Conservation (phyloP, 2,888 invertebrate genomes). For the Phortica magna region DNA sequence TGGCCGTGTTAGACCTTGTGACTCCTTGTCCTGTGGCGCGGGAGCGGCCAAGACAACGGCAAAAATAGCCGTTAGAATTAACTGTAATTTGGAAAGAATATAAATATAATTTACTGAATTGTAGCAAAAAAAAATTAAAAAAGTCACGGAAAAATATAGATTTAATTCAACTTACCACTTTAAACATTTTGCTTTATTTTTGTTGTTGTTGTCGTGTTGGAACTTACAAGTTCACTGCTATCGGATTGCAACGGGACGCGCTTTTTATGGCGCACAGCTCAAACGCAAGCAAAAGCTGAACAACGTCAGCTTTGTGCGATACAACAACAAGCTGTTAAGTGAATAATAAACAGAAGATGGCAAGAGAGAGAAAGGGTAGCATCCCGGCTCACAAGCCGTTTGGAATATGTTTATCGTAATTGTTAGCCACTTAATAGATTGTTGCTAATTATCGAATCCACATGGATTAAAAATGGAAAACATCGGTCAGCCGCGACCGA, state of each 20-base stretch:
- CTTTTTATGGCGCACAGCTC: constrained; percentile 51
- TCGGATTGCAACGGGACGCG: constrained; percentile 16
- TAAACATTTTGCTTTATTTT: constrained; percentile 30
- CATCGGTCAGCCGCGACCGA: neutral
- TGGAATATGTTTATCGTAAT: constrained; percentile 47
- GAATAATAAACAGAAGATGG: constrained; percentile 2
- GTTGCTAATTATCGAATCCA: constrained; percentile 62
- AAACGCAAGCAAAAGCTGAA: neutral
- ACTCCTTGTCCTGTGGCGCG: constrained; percentile 42
- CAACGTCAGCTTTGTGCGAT: constrained; percentile 26
- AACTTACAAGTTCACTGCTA: constrained; percentile 29
- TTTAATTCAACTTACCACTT: constrained; percentile 45
- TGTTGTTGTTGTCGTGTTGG: constrained; percentile 5
- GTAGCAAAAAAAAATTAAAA: constrained; percentile 34
- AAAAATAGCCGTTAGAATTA: constrained; percentile 62
- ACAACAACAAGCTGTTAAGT: constrained; percentile 27
- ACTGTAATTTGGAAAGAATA: constrained; percentile 46
- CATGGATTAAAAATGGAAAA: constrained; percentile 33
- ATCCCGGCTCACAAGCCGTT: neutral
- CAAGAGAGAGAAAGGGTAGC: constrained; percentile 49
- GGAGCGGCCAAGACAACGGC: constrained; percentile 65
- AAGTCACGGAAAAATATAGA: constrained; percentile 43
- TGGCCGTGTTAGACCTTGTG: constrained; percentile 35
- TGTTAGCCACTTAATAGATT: constrained; percentile 66
- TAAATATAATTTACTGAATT: constrained; percentile 9